Percentiles rank a stretch among this genome's conserved stretches.
Evolutionary conservation across 2,113 vertebrate species (phyloP).

Genomic region (Aplodontia rufa): DNA sequence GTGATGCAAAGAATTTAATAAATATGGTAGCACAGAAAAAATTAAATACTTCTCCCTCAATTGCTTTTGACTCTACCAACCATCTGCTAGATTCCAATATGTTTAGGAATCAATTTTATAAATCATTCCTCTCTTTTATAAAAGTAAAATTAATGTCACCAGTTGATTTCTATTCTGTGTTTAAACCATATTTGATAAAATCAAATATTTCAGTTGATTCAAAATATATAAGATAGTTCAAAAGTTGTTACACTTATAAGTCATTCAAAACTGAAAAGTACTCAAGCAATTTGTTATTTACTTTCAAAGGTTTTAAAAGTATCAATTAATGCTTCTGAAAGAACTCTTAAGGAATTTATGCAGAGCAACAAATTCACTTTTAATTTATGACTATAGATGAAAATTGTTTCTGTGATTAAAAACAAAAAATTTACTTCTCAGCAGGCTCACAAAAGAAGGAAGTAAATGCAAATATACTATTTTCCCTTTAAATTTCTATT

Average conservation of each 20-base stretch:
- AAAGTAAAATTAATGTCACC: neutral
- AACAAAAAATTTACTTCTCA: neutral
- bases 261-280: constrained; percentile 6
- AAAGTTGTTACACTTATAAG: neutral
- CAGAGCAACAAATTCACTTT: neutral
- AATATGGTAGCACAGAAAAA: neutral
- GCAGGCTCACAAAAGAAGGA: neutral
- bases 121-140: neutral
- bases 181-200: neutral
- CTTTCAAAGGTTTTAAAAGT: neutral
- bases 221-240: neutral
- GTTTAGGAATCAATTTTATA: neutral
- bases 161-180: neutral
- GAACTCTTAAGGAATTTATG: neutral
- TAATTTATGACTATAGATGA: neutral
- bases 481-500: neutral
- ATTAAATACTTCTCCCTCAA: neutral
- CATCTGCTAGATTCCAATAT: neutral
- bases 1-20: constrained; percentile 8
- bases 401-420: neutral
- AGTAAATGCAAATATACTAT: neutral
- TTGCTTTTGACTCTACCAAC: neutral
- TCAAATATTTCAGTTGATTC: neutral
- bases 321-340: neutral
- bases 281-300: neutral